Evolutionary conservation across 2,113 vertebrate species (phyloP).

Genomic region (Nyctibius bracteatus): DNA sequence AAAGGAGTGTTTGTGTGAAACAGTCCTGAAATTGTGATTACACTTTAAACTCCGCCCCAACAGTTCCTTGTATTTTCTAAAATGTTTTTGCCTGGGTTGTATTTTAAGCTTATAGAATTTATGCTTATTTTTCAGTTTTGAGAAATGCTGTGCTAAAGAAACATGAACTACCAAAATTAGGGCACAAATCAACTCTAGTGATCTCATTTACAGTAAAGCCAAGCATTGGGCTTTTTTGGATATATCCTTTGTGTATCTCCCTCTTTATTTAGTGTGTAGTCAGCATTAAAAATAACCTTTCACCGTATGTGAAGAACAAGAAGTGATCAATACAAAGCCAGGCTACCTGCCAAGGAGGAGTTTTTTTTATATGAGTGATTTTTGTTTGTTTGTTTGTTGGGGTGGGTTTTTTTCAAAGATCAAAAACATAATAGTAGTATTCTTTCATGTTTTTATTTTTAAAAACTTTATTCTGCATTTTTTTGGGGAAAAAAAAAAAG

Average conservation of each 20-base stretch:
- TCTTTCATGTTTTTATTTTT: background rate
- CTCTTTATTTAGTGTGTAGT: background rate
- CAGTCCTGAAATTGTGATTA: background rate
- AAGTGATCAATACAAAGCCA: background rate
- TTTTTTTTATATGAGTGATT: rapidly evolving
- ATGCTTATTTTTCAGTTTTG: background rate
- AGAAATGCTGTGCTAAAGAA: background rate
- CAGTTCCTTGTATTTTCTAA: background rate
- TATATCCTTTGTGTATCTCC: background rate
- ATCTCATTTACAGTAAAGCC: background rate
- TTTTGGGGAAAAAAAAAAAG: background rate
- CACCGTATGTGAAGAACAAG: background rate
- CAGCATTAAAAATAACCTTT: background rate
- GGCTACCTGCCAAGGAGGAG: background rate
- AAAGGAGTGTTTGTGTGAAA: background rate
- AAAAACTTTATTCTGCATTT: background rate
- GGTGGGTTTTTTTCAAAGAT: background rate
- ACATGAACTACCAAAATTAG: background rate
- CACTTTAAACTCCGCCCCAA: background rate
- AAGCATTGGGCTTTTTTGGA: background rate
- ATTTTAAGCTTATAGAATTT: background rate
- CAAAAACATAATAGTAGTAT: background rate
- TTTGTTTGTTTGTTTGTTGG: background rate
- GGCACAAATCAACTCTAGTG: background rate
- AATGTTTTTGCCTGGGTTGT: background rate